These are phyloP conservation scores for Meiosimyza decipiens DNA, from an alignment of 2,888 invertebrate genomes.

Conservation along the genomic window DNA sequence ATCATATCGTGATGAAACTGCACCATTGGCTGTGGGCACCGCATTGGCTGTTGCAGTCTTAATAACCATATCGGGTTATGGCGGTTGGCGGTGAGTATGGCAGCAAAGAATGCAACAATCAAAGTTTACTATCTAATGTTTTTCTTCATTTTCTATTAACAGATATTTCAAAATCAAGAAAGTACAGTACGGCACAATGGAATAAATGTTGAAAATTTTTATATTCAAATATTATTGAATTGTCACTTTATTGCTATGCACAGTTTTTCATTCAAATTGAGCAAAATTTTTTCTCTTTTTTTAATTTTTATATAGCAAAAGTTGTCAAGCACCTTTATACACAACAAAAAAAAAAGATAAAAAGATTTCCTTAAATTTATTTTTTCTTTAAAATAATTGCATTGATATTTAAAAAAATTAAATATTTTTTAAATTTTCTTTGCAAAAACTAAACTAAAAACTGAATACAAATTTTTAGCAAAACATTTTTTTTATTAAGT, in stretches of 20 bases:
- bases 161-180: slow-evolving; percentile 90
- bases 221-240: too few species aligned
- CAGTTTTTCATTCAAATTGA: slow-evolving; percentile 4
- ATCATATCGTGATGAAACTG: slow-evolving; percentile 81
- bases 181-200: slow-evolving; percentile 92
- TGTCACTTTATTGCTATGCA: too few species aligned
- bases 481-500: background rate
- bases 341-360: too few species aligned
- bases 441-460: background rate
- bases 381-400: too few species aligned
- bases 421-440: too few species aligned
- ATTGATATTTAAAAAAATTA: too few species aligned
- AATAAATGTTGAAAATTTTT: slow-evolving; percentile 68
- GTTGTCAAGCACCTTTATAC: too few species aligned
- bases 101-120: background rate
- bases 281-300: background rate
- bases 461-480: background rate
- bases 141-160: slow-evolving; percentile 64
- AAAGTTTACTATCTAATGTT: background rate
- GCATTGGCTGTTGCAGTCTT: slow-evolving; percentile 85
- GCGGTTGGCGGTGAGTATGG: slow-evolving; percentile 69
- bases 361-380: too few species aligned
- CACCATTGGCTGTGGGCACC: slow-evolving; percentile 85
- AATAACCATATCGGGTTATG: slow-evolving; percentile 85
- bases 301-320: background rate